Percentiles rank a stretch among this genome's conserved stretches.
phyloP scores from a whole-genome alignment of 1,140 invertebrate genomes.

The Anoplolepis gracilipes region DNA sequence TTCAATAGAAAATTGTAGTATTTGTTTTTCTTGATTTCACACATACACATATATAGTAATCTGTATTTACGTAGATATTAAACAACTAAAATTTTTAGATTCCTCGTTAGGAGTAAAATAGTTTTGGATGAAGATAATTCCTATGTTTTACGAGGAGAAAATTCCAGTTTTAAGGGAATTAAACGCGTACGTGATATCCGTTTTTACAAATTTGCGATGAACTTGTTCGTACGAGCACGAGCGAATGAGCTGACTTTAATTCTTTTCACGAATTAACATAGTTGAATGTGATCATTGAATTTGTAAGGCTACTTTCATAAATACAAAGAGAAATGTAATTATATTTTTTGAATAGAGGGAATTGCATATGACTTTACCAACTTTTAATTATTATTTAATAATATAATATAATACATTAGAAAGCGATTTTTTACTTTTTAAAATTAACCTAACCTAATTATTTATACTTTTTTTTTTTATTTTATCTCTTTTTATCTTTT shows the following conservation, averaged over 20 bases:
- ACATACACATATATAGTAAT: too few species aligned
- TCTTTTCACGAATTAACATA: background rate
- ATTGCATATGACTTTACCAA: background rate
- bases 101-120: background rate
- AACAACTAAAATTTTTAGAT: background rate
- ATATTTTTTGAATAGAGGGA: too few species aligned
- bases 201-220: background rate
- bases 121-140: background rate
- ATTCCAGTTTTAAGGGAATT: constrained; percentile 4
- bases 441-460: background rate
- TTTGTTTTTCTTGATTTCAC: background rate
- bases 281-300: background rate
- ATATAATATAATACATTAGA: background rate
- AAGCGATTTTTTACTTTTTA: background rate
- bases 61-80: background rate
- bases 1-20: background rate
- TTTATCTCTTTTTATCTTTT: background rate
- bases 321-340: background rate
- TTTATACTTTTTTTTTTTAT: background rate
- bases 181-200: background rate
- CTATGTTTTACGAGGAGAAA: background rate
- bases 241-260: background rate
- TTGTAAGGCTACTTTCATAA: background rate
- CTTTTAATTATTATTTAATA: constrained; percentile 6
- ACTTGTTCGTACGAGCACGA: background rate